Evolutionary conservation across 1,140 invertebrate genomes (phyloP).

Genomic region (Saccostrea echinata): DNA sequence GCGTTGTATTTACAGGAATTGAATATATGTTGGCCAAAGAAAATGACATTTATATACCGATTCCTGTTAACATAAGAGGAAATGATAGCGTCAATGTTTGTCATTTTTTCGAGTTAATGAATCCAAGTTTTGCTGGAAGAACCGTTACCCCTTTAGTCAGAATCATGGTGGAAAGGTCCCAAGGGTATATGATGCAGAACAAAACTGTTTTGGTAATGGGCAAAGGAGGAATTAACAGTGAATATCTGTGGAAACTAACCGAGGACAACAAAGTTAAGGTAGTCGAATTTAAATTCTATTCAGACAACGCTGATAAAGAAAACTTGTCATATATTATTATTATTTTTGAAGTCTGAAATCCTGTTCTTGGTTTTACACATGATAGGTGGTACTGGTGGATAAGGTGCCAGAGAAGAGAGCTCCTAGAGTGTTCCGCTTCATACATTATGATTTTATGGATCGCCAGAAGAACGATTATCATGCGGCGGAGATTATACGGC

Average conservation of each 20-base stretch:
- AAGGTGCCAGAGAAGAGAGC: background rate
- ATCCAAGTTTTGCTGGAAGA: constrained; percentile 29
- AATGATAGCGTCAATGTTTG: constrained; percentile 66
- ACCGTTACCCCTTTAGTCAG: constrained; percentile 52
- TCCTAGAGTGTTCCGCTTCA: constrained; percentile 12
- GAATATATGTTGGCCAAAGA: constrained; percentile 55
- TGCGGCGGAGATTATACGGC: constrained; percentile 58
- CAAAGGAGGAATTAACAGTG: constrained; percentile 47
- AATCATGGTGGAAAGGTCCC: constrained; percentile 62
- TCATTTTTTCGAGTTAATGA: constrained; percentile 62
- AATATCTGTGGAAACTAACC: constrained; percentile 47
- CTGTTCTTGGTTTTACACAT: background rate
- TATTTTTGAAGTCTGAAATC: too few species aligned
- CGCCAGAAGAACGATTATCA: constrained; percentile 54
- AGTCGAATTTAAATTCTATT: background rate
- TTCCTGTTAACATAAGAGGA: constrained; percentile 61
- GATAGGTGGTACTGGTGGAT: constrained; percentile 67
- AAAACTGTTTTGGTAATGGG: constrained; percentile 60
- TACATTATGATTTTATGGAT: constrained; percentile 60
- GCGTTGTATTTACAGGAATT: constrained; percentile 49
- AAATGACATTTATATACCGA: constrained; percentile 35
- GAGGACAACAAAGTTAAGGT: background rate
- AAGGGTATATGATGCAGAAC: constrained; percentile 53
- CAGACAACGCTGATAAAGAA: too few species aligned
- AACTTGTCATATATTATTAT: too few species aligned